phyloP scores from a whole-genome alignment of 1,140 invertebrate species.

The Drosophila athabasca region DNA sequence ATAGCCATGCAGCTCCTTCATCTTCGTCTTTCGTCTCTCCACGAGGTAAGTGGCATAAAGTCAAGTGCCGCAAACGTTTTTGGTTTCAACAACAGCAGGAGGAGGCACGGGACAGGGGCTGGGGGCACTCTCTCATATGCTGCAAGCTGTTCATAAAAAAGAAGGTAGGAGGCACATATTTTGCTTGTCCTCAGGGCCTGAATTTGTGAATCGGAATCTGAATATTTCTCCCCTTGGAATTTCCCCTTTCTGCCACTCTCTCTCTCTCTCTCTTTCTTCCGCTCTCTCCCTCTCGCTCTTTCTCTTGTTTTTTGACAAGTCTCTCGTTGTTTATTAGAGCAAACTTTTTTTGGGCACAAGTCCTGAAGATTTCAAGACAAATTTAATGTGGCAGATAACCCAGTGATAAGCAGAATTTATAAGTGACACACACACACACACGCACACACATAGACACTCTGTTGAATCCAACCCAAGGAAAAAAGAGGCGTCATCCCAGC shows the following conservation, averaged over 20 bases:
- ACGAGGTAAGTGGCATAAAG: constrained; percentile 52
- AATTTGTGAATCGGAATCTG: constrained; percentile 13
- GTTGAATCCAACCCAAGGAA: constrained; percentile 17
- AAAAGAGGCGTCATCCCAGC: constrained; percentile 10
- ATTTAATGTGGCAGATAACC: constrained; percentile 44
- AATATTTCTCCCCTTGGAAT: constrained; percentile 20
- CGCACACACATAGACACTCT: constrained; percentile 19
- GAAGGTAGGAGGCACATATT: constrained; percentile 20
- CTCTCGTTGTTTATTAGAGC: constrained; percentile 35
- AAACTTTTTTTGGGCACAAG: constrained; percentile 26
- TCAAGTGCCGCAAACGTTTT: constrained; percentile 70
- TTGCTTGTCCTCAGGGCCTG: constrained; percentile 2
- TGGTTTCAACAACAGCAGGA: constrained; percentile 43
- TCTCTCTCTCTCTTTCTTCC: background rate
- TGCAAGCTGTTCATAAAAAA: constrained; percentile 53
- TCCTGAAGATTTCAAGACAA: constrained; percentile 50
- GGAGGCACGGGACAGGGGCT: constrained; percentile 22
- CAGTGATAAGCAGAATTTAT: constrained; percentile 68
- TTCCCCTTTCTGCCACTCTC: constrained; percentile 10
- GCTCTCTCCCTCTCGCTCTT: background rate
- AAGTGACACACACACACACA: constrained; percentile 39
- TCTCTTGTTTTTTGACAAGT: background rate
- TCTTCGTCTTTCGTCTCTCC: too few species aligned
- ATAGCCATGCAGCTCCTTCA: background rate
- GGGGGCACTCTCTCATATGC: constrained; percentile 46